Evolutionary conservation across 2,113 vertebrate genomes (phyloP), one percentile per base, ranked within the genome.

Genomic region (Ariopsis seemanni): DNA sequence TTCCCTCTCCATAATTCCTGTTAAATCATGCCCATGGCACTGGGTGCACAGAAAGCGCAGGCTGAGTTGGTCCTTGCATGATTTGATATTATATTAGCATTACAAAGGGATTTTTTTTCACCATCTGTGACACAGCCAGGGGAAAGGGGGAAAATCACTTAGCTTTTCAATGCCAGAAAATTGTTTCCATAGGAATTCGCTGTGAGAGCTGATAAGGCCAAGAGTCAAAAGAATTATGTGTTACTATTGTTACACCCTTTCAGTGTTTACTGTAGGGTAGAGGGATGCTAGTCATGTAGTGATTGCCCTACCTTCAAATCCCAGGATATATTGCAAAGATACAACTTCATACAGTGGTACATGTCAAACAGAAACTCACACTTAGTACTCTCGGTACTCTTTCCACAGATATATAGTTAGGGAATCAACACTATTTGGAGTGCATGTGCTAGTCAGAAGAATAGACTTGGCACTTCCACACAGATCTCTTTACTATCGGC

Each of bases 61-160:
- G 90, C 93, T 90, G 92, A 92, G 93, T 93, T 92, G 85, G 91
- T 89, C 92, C 91, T 91, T 71, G 94, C 94, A 94, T 94, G 93
- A 94, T 95, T 93, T 96, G 95, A 95, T 95, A 94, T 95, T 93
- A 93, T 93, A 96, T 96, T 96, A 95, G 94, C 95, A 95, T 96
- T 94, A 95, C 94, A 95, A 95, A 95, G 94, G 94, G 92, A 93
- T 95, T 95, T 94, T 78, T 42, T 12, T 22, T 93, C 92, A 93
- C 94, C 94, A 94, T 95, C 95, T 94, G 94, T 94, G 94, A 95
- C 93, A 94, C 90, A 88, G 91, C 89, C 75, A 81, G 30, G 53
- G 50, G 22, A 55, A 67, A 53, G 72, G 62, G 60, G 62, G 63
- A 42, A 87, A 92, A 92, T 91, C 90, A 91, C 92, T 93, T 92